Base-by-base conservation (phyloP, 1,140 invertebrate genomes). In the Temnothorax longispinosus region DNA sequence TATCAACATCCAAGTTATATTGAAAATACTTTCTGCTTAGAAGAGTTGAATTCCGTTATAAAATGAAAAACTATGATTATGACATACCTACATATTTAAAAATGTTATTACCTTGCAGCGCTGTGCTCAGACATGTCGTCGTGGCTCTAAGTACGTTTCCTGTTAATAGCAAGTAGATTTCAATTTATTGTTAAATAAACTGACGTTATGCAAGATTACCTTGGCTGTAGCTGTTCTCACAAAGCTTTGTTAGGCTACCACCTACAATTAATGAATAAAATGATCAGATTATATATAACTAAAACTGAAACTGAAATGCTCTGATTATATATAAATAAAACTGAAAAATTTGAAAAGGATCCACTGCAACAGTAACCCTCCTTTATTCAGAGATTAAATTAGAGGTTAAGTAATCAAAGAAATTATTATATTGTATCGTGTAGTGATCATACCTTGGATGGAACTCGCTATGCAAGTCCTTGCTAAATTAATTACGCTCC, bases 41-140 rank as follows among this genome's bases (percentile, higher is more conserved):
- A 54, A 38, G 15, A 74, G 18, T 3, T 21, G 0, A 58, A n/a
- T 41, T 15, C 3, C 0, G 10, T 62, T 38, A 21, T 64, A 60
- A 60, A 56, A n/a, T 47, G 0, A 58, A 44, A 62, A 21, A 52
- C 15, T 38, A 65, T 21, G 3, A 78, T 21, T 52, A 52, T 18
- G 13, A n/a, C 27, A 27, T 32, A 2, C 13, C 38, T 47, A 64
- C 8, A 32, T 15, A 76, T 6, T 41, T 7, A 62, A 38, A 74
- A 8, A 35, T 85, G 27, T 44, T 44, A 60, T 91, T 90, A 94
- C 93, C 92, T 92, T 91, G 88, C 4, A 92, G 52, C 10, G 89
- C 13, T 58, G 77, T 92, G 35, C 76, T 77, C 32, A 92, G 65
- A 56, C 71, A 91, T 60, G 56, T 80, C 27, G 52, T 92, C 8